Conservation (phyloP, 2,888 invertebrate genomes). For the Lucinisca nassula region DNA sequence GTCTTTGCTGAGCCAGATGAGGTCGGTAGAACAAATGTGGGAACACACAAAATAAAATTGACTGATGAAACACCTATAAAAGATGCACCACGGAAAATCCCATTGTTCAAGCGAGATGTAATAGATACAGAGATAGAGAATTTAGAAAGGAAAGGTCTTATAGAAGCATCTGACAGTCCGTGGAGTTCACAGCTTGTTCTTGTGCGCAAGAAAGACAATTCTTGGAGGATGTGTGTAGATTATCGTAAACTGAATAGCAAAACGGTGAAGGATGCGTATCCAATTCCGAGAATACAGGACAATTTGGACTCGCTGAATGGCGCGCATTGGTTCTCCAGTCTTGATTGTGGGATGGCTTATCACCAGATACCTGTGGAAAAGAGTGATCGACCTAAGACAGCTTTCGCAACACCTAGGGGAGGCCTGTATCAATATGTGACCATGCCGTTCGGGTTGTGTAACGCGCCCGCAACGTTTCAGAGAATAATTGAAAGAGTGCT, state of each 20-base stretch:
- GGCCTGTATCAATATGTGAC: conserved; percentile 47
- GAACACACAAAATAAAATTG: conserved; percentile 7
- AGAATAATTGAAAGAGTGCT: conserved; percentile 32
- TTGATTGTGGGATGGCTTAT: conserved; percentile 50
- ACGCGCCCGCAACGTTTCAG: no score
- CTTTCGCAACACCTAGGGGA: conserved; percentile 47
- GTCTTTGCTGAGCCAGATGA: background rate
- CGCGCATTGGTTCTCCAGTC: no score
- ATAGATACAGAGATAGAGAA: conserved; percentile 2
- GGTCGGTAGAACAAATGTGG: background rate
- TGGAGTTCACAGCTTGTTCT: no score
- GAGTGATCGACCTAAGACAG: conserved; percentile 42
- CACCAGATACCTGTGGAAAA: conserved; percentile 51
- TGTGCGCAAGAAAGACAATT: no score
- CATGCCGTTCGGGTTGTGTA: conserved; percentile 50
- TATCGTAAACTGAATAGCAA: no score
- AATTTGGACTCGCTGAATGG: no score
- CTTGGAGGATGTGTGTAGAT: no score
- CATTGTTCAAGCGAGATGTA: conserved; percentile 17
- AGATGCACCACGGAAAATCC: conserved; percentile 1
- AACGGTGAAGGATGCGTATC: no score
- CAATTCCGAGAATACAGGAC: no score
- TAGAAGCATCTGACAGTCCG: background rate
- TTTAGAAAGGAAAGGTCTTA: conserved; percentile 9
- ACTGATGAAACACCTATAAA: conserved; percentile 18